phyloP scores from a whole-genome alignment of 2,113 vertebrate genomes.

The Recurvirostra avosetta region DNA sequence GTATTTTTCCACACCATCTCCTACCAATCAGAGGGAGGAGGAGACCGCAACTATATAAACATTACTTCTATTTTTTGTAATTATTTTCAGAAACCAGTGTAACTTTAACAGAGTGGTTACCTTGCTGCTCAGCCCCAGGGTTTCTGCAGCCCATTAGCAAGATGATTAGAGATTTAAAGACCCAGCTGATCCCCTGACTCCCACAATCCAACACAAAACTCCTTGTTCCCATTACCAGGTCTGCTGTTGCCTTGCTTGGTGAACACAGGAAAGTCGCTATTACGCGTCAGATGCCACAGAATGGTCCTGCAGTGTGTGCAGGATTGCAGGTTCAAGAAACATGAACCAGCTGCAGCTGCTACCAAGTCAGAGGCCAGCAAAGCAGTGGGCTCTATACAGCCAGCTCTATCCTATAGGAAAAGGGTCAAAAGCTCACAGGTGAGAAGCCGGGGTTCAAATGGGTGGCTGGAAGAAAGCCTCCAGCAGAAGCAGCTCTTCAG shows the following conservation, averaged over 20 bases:
- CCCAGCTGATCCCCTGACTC: neutral
- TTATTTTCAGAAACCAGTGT: neutral
- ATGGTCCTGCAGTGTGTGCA: rapidly evolving
- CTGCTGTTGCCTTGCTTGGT: neutral
- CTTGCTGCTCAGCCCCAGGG: neutral
- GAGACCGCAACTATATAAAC: neutral
- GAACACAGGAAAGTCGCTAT: rapidly evolving
- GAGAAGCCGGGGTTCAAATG: neutral
- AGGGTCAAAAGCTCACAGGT: neutral
- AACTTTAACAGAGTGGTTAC: neutral
- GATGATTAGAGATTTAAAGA: neutral
- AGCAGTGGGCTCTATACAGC: neutral
- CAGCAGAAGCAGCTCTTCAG: neutral
- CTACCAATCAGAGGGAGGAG: neutral
- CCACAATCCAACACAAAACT: neutral
- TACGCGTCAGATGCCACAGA: neutral
- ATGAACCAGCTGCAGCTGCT: neutral
- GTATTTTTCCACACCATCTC: neutral
- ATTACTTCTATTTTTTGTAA: neutral
- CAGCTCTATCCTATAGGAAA: neutral
- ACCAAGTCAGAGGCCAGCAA: neutral
- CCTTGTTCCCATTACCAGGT: neutral
- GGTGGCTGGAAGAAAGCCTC: neutral
- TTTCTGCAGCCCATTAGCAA: neutral
- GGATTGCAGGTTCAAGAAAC: neutral